Conservation (phyloP, 2,888 invertebrate genomes). For the Eupithecia vulgata region DNA sequence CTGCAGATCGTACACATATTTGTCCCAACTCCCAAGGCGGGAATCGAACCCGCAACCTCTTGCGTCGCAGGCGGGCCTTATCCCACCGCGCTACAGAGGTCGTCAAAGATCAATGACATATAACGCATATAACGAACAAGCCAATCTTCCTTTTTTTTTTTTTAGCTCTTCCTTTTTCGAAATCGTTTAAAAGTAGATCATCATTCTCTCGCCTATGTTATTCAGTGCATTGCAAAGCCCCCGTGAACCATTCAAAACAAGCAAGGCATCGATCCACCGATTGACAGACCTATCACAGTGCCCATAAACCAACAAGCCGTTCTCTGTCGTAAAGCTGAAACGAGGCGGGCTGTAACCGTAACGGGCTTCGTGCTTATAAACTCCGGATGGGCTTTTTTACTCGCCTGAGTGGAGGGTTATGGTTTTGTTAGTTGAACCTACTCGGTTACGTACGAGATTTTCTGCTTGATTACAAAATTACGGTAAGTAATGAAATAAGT, state of each 20-base stretch:
- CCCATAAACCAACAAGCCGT: conserved; percentile 32
- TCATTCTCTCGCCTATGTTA: too few species aligned
- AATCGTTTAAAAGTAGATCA: too few species aligned
- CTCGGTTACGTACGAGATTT: background rate
- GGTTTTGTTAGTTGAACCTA: conserved; percentile 8
- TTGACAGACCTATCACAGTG: conserved; percentile 31
- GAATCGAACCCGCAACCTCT: too few species aligned
- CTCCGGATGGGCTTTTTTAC: conserved; percentile 25
- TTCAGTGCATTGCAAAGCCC: conserved; percentile 5
- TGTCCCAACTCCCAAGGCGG: too few species aligned
- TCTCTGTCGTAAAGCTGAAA: conserved; percentile 34
- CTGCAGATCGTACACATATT: too few species aligned
- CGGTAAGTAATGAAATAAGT: too few species aligned
- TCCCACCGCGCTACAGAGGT: too few species aligned
- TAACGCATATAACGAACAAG: too few species aligned
- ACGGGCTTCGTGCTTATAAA: conserved; percentile 30
- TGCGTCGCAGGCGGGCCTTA: too few species aligned
- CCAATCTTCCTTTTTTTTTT: too few species aligned
- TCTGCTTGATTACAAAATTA: background rate
- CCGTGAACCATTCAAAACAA: conserved; percentile 25
- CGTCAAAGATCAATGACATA: too few species aligned
- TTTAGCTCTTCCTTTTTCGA: too few species aligned
- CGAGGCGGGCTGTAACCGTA: conserved; percentile 29
- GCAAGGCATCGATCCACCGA: conserved; percentile 30
- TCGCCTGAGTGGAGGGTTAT: conserved; percentile 17